A percentile compares a stretch with the other conserved stretches of the same genome.
Conservation (phyloP, 2,888 invertebrate species). For the Caprella mutica region DNA sequence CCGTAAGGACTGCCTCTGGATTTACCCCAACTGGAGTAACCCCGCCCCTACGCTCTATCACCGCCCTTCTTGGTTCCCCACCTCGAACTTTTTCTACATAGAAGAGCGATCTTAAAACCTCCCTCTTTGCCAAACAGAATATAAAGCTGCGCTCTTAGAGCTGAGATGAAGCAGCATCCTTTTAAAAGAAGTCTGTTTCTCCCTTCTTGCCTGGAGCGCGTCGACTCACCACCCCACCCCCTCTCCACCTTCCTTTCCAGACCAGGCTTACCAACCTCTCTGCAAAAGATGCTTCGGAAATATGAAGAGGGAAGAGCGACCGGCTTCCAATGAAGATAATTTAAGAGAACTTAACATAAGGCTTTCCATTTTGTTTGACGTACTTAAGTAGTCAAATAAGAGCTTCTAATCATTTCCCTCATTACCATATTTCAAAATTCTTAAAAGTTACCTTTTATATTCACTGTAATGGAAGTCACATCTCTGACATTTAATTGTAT, state of each 20-base stretch:
- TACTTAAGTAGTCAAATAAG: constrained; percentile 1
- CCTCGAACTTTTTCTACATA: constrained; percentile 5
- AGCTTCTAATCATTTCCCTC: constrained; percentile 9
- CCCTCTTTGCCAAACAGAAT: constrained; percentile 11
- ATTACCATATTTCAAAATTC: constrained; percentile 2
- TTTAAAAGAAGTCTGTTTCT: constrained; percentile 10
- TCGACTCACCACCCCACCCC: not conserved
- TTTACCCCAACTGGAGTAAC: not conserved
- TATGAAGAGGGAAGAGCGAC: constrained; percentile 4
- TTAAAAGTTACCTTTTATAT: no score
- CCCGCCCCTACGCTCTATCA: not conserved
- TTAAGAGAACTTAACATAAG: constrained; percentile 4
- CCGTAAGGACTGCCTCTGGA: constrained; percentile 11
- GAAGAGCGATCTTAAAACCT: constrained; percentile 12
- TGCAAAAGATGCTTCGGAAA: constrained; percentile 6
- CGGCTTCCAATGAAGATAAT: constrained; percentile 8
- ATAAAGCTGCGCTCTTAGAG: constrained; percentile 12
- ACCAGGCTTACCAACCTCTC: constrained; percentile 11
- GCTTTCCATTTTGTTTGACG: constrained; percentile 7
- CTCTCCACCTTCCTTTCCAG: constrained; percentile 1
- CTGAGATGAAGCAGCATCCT: constrained; percentile 11
- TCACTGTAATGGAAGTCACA: no score
- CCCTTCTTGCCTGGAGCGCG: not conserved
- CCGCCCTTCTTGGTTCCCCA: constrained; percentile 7
- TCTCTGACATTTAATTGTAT: no score